Conservation (phyloP, 2,888 invertebrate genomes). For the Acanthosoma haemorrhoidale region DNA sequence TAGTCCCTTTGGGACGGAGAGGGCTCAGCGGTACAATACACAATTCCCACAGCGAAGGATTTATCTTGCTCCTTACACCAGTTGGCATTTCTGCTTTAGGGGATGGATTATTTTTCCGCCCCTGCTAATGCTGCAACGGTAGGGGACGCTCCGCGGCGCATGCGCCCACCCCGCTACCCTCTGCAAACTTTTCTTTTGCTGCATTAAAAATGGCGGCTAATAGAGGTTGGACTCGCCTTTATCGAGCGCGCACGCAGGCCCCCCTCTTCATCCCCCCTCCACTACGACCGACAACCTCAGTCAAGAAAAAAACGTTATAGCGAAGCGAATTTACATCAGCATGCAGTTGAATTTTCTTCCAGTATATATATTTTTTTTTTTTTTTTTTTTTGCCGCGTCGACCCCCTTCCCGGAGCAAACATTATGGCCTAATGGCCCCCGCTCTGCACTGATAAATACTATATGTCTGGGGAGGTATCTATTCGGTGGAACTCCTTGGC, state of each 20-base stretch:
- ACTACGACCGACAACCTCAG: not conserved
- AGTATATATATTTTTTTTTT: not conserved
- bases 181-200: constrained; percentile 40
- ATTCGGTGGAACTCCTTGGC: too few relatives aligned
- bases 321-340: constrained; percentile 18
- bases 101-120: constrained; percentile 25
- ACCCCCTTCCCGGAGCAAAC: not conserved
- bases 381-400: not conserved
- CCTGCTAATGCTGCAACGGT: constrained; percentile 22
- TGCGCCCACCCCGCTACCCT: constrained; percentile 32
- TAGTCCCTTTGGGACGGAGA: not conserved
- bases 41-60: not conserved
- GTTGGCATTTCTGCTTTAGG: not conserved
- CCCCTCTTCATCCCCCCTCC: constrained; percentile 3
- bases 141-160: not conserved
- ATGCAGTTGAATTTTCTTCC: constrained; percentile 1
- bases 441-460: too few relatives aligned
- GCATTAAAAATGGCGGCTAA: constrained; percentile 40
- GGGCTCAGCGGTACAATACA: not conserved
- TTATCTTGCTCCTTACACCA: constrained; percentile 15
- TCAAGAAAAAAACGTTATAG: constrained; percentile 7
- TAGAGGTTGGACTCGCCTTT: constrained; percentile 39
- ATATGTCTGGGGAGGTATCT: too few relatives aligned
- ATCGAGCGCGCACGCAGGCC: constrained; percentile 35
- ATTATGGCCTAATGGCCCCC: too few relatives aligned